Evolutionary conservation across 2,113 vertebrate species (phyloP).

Genomic region (Hassar affinis): DNA sequence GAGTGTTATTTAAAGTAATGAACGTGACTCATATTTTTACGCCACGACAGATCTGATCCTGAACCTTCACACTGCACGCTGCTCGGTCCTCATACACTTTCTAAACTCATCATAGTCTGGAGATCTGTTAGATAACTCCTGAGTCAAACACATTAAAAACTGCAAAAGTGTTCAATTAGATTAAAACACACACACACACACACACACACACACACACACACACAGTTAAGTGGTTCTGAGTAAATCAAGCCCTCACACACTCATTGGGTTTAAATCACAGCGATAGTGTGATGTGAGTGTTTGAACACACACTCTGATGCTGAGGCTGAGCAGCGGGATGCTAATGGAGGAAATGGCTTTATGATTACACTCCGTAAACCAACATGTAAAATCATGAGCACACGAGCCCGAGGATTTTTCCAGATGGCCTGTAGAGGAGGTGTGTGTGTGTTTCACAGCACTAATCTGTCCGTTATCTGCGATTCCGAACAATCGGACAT

Average conservation of each 20-base stretch:
- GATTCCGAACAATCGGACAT: slow-evolving; percentile 4
- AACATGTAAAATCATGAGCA: slow-evolving; percentile 9
- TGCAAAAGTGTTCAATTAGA: neutral
- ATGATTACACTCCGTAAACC: slow-evolving; percentile 21
- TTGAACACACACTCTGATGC: slow-evolving; percentile 15
- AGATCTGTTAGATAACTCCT: neutral
- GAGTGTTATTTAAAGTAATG: neutral
- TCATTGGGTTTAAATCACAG: slow-evolving; percentile 9
- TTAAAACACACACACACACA: slow-evolving; percentile 15
- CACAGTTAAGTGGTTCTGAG: slow-evolving; percentile 4
- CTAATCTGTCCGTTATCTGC: neutral
- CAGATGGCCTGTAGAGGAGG: slow-evolving; percentile 8
- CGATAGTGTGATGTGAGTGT: slow-evolving; percentile 13
- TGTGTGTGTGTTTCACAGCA: neutral
- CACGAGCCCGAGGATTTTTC: neutral
- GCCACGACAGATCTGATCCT: neutral
- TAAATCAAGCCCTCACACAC: slow-evolving; percentile 1
- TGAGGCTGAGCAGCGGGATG: slow-evolving; percentile 13
- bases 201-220: slow-evolving; percentile 10
- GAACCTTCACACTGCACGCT: neutral
- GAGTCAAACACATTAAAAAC: neutral
- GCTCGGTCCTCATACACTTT: neutral
- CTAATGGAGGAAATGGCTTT: slow-evolving; percentile 26
- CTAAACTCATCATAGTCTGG: neutral
- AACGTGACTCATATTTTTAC: neutral